phyloP scores from a whole-genome alignment of 1,140 invertebrate genomes.

The Cecropterus lyciades region DNA sequence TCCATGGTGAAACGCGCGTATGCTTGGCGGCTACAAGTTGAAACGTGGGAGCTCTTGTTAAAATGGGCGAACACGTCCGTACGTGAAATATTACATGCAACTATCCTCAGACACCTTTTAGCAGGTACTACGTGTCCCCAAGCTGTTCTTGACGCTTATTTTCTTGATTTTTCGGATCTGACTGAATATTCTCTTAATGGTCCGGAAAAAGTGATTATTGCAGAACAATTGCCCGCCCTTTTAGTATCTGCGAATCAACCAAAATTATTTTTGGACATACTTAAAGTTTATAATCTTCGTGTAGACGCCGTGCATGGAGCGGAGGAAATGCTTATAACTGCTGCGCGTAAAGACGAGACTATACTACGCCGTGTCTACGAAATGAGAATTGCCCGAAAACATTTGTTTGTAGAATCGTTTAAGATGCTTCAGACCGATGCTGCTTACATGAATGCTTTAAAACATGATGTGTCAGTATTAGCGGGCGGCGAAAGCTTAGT shows the following conservation, averaged over 20 bases:
- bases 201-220: slow-evolving; percentile 43
- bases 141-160: slow-evolving; percentile 41
- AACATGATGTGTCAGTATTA: slow-evolving; percentile 43
- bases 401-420: slow-evolving; percentile 52
- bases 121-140: slow-evolving; percentile 23
- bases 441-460: slow-evolving; percentile 55
- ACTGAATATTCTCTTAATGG: slow-evolving; percentile 53
- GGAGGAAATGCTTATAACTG: slow-evolving; percentile 34
- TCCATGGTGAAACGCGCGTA: slow-evolving; percentile 59
- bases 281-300: slow-evolving; percentile 42
- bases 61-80: slow-evolving; percentile 46
- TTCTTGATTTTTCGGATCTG: slow-evolving; percentile 51
- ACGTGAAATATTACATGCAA: slow-evolving; percentile 60
- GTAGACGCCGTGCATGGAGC: slow-evolving; percentile 41
- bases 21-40: slow-evolving; percentile 54
- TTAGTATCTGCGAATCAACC: slow-evolving; percentile 39
- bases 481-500: slow-evolving; percentile 40
- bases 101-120: slow-evolving; percentile 53
- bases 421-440: slow-evolving; percentile 43
- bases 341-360: slow-evolving; percentile 36
- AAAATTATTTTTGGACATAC: slow-evolving; percentile 36
- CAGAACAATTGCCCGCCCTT: slow-evolving; percentile 41
- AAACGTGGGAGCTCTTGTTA: slow-evolving; percentile 53
- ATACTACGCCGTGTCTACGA: slow-evolving; percentile 48
- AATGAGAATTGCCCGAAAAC: slow-evolving; percentile 46